Conservation (phyloP, 2,888 invertebrate genomes). For the Perizoma affinitatum region DNA sequence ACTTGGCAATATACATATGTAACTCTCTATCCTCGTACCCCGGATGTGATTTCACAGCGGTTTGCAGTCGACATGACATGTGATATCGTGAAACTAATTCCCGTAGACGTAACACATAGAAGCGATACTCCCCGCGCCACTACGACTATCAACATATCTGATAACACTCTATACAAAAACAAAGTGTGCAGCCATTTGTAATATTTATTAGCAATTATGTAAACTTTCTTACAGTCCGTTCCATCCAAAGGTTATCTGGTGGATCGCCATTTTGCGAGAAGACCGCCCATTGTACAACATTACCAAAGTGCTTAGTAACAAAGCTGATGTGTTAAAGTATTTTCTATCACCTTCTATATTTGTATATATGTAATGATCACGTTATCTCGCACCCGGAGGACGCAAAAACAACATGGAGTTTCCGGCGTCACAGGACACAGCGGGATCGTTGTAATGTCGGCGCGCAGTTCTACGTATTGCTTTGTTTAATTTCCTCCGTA, state of each 20-base stretch:
- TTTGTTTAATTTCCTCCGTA: conserved; percentile 3
- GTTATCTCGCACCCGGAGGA: conserved; percentile 1
- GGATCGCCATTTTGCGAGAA: too few species aligned
- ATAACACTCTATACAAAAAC: too few species aligned
- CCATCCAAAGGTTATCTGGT: too few species aligned
- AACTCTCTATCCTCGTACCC: background rate
- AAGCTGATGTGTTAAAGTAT: too few species aligned
- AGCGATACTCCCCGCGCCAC: background rate
- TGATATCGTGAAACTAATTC: conserved; percentile 15
- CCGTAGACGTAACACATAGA: background rate
- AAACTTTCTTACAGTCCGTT: too few species aligned
- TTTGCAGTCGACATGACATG: conserved; percentile 17
- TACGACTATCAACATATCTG: background rate
- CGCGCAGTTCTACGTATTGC: background rate
- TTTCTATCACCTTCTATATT: too few species aligned
- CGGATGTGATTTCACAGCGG: conserved; percentile 20
- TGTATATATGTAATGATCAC: too few species aligned
- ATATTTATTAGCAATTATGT: too few species aligned
- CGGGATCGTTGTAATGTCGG: background rate
- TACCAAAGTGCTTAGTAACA: too few species aligned
- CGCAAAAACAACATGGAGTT: background rate
- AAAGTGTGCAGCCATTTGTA: too few species aligned
- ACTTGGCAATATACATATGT: conserved; percentile 3
- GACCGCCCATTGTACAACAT: too few species aligned
- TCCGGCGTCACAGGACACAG: background rate